Percentiles rank a stretch among this genome's conserved stretches.
These are phyloP conservation scores for Eulemur rubriventer DNA, from an alignment of 2,797 vertebrate species.

Conservation along the genomic window DNA sequence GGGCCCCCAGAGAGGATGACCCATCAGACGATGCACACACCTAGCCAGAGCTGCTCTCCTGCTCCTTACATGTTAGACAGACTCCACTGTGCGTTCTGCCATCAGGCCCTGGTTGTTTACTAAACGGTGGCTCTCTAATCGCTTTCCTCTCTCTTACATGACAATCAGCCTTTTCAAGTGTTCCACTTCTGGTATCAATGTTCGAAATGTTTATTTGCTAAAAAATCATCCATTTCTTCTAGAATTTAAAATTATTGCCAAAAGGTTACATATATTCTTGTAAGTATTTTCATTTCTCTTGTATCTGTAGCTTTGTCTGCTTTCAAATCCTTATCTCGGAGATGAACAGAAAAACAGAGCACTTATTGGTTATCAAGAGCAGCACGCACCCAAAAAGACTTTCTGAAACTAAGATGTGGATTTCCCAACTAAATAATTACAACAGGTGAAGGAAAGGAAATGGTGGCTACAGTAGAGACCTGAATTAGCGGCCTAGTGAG, in stretches of 20 bases:
- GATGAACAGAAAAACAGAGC: not conserved
- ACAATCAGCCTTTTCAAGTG: not conserved
- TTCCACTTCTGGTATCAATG: not conserved
- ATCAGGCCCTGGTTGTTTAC: not conserved
- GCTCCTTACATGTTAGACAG: not conserved
- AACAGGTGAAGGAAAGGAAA: not conserved
- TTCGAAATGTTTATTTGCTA: not conserved
- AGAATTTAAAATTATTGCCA: not conserved
- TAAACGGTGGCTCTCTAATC: not conserved
- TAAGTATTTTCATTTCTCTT: not conserved
- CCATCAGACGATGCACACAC: not conserved
- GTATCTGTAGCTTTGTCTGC: not conserved
- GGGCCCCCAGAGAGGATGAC: not conserved
- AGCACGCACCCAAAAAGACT: not conserved
- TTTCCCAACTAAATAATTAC: not conserved
- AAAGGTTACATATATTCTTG: not conserved
- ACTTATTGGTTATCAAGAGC: not conserved
- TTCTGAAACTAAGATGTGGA: not conserved
- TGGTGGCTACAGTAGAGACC: not conserved
- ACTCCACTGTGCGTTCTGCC: not conserved
- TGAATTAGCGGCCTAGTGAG: not conserved
- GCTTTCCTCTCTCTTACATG: not conserved
- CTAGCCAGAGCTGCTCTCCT: not conserved
- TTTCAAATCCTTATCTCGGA: slow-evolving; percentile 25
- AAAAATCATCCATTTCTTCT: not conserved